Evolutionary conservation across 2,113 vertebrate genomes (phyloP).

Genomic region (Corythoichthys intestinalis): DNA sequence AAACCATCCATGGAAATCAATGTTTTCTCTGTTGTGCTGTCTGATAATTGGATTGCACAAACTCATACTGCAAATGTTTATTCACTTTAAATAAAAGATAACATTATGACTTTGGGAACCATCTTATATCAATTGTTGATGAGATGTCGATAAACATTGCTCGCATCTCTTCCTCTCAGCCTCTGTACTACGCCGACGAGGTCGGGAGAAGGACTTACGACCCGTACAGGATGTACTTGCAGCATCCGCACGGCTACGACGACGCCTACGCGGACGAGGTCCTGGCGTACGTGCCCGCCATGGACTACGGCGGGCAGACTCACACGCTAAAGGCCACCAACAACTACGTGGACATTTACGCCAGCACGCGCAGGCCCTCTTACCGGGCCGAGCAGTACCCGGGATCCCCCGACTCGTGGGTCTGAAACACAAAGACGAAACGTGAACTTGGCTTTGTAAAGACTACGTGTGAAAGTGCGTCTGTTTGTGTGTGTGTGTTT

Average conservation of each 20-base stretch:
- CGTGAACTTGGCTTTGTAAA: conserved; percentile 63
- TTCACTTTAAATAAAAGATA: conserved; percentile 25
- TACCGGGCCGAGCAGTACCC: conserved; percentile 94
- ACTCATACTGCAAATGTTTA: conserved; percentile 22
- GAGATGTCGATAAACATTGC: not conserved
- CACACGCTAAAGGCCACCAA: conserved; percentile 89
- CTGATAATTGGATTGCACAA: conserved; percentile 20
- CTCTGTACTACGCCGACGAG: conserved; percentile 87
- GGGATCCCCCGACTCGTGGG: conserved; percentile 96
- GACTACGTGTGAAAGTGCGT: not conserved
- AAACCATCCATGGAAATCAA: conserved; percentile 2
- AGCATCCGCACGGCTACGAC: conserved; percentile 90
- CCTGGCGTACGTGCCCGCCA: conserved; percentile 81
- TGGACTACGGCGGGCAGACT: conserved; percentile 82
- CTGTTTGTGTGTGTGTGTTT: not conserved
- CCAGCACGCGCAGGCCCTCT: conserved; percentile 87
- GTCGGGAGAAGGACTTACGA: conserved; percentile 86
- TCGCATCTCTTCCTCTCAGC: conserved; percentile 68
- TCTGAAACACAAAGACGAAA: conserved; percentile 65
- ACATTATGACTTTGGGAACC: too few relatives aligned
- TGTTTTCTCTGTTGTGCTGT: conserved; percentile 2
- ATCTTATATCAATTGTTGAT: too few relatives aligned
- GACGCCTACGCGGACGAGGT: conserved; percentile 89
- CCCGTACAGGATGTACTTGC: conserved; percentile 87
- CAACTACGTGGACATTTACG: conserved; percentile 98